phyloP scores from a whole-genome alignment of 2,888 invertebrate genomes.

The Lithosia quadra region DNA sequence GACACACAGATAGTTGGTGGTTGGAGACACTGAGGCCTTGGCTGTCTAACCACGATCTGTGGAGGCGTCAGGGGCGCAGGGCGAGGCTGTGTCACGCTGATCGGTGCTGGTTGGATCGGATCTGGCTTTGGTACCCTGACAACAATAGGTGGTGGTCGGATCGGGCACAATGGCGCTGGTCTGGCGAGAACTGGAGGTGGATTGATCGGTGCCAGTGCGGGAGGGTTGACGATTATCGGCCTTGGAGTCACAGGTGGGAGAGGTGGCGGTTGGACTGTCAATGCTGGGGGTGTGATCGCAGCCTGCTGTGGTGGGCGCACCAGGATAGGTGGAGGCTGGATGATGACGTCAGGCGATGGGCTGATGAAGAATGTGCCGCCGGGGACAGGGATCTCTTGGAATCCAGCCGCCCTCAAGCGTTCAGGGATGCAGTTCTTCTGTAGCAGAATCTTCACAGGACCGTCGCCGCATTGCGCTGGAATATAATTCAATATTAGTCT shows the following conservation, averaged over 20 bases:
- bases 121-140: conserved; percentile 61
- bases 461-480: conserved; percentile 69
- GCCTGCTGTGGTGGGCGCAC: conserved; percentile 60
- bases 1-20: conserved; percentile 60
- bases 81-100: conserved; percentile 62
- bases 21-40: conserved; percentile 58
- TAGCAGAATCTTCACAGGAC: conserved; percentile 58
- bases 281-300: conserved; percentile 62
- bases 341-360: conserved; percentile 67
- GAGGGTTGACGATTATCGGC: conserved; percentile 61
- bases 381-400: conserved; percentile 66
- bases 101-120: conserved; percentile 61
- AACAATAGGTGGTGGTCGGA: conserved; percentile 64
- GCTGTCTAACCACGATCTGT: conserved; percentile 63
- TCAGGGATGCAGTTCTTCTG: conserved; percentile 53
- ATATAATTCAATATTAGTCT: conserved; percentile 21
- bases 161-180: conserved; percentile 55
- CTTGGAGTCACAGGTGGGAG: conserved; percentile 60
- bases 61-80: conserved; percentile 60
- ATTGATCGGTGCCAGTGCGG: conserved; percentile 54
- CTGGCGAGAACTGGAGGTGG: conserved; percentile 70
- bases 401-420: conserved; percentile 60
- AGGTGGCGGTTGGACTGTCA: conserved; percentile 61
- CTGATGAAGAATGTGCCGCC: conserved; percentile 71
- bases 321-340: conserved; percentile 74